phyloP scores from a whole-genome alignment of 1,140 invertebrate genomes.

The Drosophila baimaii region DNA sequence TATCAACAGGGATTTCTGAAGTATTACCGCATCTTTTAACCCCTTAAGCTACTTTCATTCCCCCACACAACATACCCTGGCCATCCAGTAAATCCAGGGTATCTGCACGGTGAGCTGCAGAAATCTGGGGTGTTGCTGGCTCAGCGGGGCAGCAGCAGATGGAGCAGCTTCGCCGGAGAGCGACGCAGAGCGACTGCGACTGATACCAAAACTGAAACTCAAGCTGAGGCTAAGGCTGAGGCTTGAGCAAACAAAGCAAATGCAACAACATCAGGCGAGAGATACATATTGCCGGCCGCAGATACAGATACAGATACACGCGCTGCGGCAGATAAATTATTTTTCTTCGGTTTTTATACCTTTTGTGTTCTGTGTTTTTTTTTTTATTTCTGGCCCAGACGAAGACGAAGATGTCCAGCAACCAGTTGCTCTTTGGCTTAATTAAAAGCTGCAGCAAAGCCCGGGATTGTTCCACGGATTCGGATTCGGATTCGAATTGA shows the following conservation, averaged over 20 bases:
- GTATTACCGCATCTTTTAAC: no score
- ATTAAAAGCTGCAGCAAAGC: constrained; percentile 77
- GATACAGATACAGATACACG: constrained; percentile 61
- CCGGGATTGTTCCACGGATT: constrained; percentile 76
- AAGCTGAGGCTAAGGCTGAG: constrained; percentile 54
- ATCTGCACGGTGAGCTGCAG: constrained; percentile 25
- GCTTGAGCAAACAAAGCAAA: constrained; percentile 70
- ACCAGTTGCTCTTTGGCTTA: constrained; percentile 79
- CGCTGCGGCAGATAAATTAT: constrained; percentile 79
- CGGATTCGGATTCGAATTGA: constrained; percentile 37
- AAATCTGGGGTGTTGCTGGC: constrained; percentile 71
- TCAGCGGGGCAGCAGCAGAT: constrained; percentile 65
- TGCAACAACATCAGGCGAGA: constrained; percentile 45
- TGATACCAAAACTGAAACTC: constrained; percentile 44
- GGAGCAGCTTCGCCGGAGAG: constrained; percentile 23
- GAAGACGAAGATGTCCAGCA: constrained; percentile 57
- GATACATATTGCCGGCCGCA: constrained; percentile 57
- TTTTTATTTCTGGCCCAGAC: constrained; percentile 26
- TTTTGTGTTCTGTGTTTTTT: constrained; percentile 23
- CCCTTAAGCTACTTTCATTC: neutral
- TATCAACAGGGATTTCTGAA: no score
- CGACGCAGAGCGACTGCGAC: constrained; percentile 20
- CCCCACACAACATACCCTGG: constrained; percentile 8
- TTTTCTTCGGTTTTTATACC: constrained; percentile 44
- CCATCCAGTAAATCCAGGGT: constrained; percentile 11